These are phyloP conservation scores for Pampus argenteus DNA, from an alignment of 2,797 vertebrate genomes.

Conservation along the genomic window DNA sequence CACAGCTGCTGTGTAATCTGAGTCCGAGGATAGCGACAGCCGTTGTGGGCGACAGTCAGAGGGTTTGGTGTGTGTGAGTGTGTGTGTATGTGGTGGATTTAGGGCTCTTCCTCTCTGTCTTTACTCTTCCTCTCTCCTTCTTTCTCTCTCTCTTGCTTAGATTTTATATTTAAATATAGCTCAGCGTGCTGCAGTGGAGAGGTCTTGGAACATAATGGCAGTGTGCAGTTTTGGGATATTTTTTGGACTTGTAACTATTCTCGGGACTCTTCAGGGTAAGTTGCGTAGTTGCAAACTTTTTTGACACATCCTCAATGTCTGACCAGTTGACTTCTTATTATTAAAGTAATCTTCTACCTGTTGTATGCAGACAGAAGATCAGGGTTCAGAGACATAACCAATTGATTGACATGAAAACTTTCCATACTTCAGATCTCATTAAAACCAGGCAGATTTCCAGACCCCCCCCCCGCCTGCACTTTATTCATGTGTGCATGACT, in stretches of 20 bases:
- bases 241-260: slow-evolving; percentile 57
- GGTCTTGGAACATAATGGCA: slow-evolving; percentile 69
- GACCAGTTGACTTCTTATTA: background rate
- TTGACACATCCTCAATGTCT: slow-evolving; percentile 27
- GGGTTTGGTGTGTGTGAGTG: slow-evolving; percentile 49
- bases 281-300: slow-evolving; percentile 28
- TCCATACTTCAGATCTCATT: background rate
- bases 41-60: slow-evolving; percentile 70
- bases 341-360: slow-evolving; percentile 21
- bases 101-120: slow-evolving; percentile 71
- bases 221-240: slow-evolving; percentile 59
- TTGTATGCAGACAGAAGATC: slow-evolving; percentile 18
- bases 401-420: background rate
- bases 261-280: slow-evolving; percentile 79
- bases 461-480: too few species aligned
- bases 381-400: slow-evolving; percentile 20
- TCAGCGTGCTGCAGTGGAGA: slow-evolving; percentile 30
- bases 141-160: slow-evolving; percentile 53
- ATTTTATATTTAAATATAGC: slow-evolving; percentile 63
- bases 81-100: slow-evolving; percentile 51
- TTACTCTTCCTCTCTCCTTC: slow-evolving; percentile 50
- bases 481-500: background rate
- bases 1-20: slow-evolving; percentile 83
- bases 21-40: slow-evolving; percentile 79
- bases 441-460: too few species aligned